Conservation (phyloP, 2,797 vertebrate species). For the Xiphorhynchus erythropygius region DNA sequence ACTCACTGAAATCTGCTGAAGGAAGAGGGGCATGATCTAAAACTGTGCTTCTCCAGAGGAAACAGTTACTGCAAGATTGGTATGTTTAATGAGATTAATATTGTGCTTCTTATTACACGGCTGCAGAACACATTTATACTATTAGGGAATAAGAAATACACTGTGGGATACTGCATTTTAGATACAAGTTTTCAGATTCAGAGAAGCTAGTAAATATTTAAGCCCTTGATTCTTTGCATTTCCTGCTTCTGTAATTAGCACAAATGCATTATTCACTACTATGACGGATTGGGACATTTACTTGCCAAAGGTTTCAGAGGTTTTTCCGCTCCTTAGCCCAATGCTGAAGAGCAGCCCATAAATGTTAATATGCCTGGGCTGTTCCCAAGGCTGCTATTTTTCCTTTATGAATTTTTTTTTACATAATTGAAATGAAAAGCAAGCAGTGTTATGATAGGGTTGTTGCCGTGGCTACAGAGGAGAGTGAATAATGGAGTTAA, state of each 20-base stretch:
- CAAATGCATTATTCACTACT: not conserved
- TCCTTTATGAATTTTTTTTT: not conserved
- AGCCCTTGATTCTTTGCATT: not conserved
- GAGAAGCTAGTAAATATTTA: not conserved
- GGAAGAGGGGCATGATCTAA: not conserved
- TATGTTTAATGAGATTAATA: not conserved
- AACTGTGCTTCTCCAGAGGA: not conserved
- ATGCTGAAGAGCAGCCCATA: not conserved
- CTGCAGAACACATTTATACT: not conserved
- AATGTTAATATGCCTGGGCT: not conserved
- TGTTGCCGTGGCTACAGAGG: not conserved
- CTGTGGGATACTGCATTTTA: not conserved
- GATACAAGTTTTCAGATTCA: not conserved
- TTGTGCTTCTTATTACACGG: not conserved
- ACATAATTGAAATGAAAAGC: constrained; percentile 2
- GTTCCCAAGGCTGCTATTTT: not conserved
- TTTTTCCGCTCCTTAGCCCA: not conserved
- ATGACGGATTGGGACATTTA: not conserved
- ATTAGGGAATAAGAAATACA: not conserved
- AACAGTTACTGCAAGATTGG: not conserved
- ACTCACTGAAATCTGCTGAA: not conserved
- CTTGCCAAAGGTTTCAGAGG: not conserved
- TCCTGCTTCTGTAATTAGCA: not conserved
- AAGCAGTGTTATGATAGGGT: not conserved
- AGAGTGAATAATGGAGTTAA: not conserved